Evolutionary conservation across 2,797 vertebrate genomes (phyloP), one percentile per base, ranked within the genome.

Genomic region (Anolis apletophallus): DNA sequence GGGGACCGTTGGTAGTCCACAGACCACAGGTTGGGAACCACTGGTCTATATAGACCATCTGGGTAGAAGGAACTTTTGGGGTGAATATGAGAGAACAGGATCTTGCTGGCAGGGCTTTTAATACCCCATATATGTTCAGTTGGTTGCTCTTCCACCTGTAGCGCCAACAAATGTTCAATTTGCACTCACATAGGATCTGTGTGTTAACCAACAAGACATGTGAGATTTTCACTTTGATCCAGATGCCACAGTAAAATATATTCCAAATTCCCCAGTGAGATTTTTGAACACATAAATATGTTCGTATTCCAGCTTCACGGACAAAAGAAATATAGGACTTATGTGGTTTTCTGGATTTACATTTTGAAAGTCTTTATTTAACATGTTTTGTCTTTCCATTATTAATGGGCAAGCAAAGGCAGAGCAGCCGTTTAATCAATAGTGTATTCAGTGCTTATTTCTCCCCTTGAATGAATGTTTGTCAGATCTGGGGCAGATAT

Each of bases 401-500:
- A 55, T 54, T 72, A 87, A 36, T n/a, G 14, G 1, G 11, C 75
- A 67, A 73, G 68, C 55, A 83, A 78, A 83, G 40, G 26, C 26
- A 71, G 36, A 14, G 5, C 32, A 59, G 54, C 77, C 50, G 76
- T 55, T 72, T 69, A 32, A 68, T 77, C 76, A 84, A 74, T 40
- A 77, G 74, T 36, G 16, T 77, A 23, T 68, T 57, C 26, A 55
- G 36, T 46, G 67, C 54, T 59, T 40, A n/a, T 73, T 71, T 29
- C 29, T 81, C 50, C n/a, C 75, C 12, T 79, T 46, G 32, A 72
- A 59, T 59, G 67, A 79, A 85, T 23, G 16, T 46, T 85, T 71
- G n/a, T 29, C 14, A 64, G 74, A 72, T 87, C 79, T 87, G 26
- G 40, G 68, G 78, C 81, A 83, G n/a, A 71, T 78, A 3, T 17